phyloP scores from a whole-genome alignment of 1,140 invertebrate genomes.

The Camponotus vicinus region DNA sequence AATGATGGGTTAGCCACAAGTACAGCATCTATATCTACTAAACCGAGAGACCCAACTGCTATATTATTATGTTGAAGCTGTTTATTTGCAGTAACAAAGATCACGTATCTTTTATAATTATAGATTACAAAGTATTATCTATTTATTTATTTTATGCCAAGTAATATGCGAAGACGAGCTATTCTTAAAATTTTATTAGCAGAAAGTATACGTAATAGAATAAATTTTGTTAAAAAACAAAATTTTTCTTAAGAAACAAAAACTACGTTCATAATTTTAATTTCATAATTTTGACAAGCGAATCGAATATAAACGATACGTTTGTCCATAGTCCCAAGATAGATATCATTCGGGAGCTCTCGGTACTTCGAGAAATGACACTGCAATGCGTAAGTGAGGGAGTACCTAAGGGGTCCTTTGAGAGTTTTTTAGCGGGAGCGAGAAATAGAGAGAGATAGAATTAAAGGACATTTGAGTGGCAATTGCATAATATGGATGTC shows the following conservation, averaged over 20 bases:
- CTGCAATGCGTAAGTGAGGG: conserved; percentile 56
- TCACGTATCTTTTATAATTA: conserved; percentile 31
- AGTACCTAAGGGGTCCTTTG: conserved; percentile 41
- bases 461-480: conserved; percentile 6
- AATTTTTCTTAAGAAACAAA: neutral
- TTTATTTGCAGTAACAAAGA: conserved; percentile 21
- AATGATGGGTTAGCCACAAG: conserved; percentile 59
- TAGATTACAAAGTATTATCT: neutral
- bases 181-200: neutral
- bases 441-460: conserved; percentile 1
- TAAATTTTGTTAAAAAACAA: neutral
- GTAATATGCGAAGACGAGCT: neutral
- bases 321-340: neutral
- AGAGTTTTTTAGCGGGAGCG: conserved; percentile 19
- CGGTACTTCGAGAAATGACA: conserved; percentile 43
- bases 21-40: conserved; percentile 36
- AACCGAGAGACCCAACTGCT: conserved; percentile 29
- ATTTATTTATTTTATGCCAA: neutral
- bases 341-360: conserved; percentile 34
- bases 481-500: neutral
- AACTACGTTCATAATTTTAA: neutral
- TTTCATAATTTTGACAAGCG: neutral
- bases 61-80: conserved; percentile 16
- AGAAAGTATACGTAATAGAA: neutral
- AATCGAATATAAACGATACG: conserved; percentile 41